Evolutionary conservation across 2,888 invertebrate species (phyloP), one percentile per base, ranked within the genome.

Genomic region (Parthenolecanium corni): DNA sequence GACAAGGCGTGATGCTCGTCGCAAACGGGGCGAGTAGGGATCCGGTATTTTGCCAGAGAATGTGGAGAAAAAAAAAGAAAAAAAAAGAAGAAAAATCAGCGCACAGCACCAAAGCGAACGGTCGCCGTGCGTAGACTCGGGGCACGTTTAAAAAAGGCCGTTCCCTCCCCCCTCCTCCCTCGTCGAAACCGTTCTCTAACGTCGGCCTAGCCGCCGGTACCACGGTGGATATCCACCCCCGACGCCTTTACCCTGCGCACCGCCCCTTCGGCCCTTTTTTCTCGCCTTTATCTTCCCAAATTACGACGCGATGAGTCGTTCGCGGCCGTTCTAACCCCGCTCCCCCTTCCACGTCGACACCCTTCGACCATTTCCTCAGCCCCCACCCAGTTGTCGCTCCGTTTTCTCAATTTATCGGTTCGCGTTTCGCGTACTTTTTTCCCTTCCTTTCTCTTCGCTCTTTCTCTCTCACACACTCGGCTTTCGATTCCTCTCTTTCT

Each of bases 261-360:
- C n/a, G n/a, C n/a, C n/a, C n/a, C n/a, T n/a, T n/a, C n/a, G n/a
- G n/a, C n/a, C 24, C 51, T 18, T 51, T 16, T 61, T 36, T 20
- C 5, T 49, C 49, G 49, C 49, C 40, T 49, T 31, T 51, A 61
- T 61, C 61, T 61, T 61, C 36, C 61, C 61, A 61, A 61, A 61
- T 61, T 61, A 61, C 61, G 51, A 66, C 67, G 66, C 64, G 67
- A 66, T 64, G 65, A 69, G 67, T 67, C 69, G 69, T 72, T 69
- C 68, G 68, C 65, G 66, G 68, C 53, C 52, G 62, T 62, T 52
- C 64, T 51, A 38, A 36, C 20, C 51, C 31, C 36, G 42, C 52
- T 52, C 53, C 49, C 36, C 31, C 31, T 4, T 9, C n/a, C n/a
- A n/a, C n/a, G n/a, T n/a, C n/a, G n/a, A n/a, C n/a, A n/a, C n/a